Conservation (phyloP, 2,113 vertebrate species). For the Copsychus sechellarum region DNA sequence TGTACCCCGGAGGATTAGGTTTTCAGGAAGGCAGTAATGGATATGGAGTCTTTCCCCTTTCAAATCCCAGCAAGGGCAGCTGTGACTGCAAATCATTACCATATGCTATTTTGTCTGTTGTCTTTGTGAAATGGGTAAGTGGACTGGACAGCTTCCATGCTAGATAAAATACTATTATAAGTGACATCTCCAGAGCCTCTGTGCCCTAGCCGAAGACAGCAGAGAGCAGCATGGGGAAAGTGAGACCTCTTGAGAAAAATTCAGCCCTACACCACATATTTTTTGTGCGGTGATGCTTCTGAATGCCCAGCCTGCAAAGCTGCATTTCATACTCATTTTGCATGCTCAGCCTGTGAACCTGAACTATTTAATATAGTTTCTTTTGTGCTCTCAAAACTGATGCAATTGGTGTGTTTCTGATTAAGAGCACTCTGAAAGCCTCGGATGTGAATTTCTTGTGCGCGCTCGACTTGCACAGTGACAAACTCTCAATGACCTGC, state of each 20-base stretch:
- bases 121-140: conserved; percentile 15
- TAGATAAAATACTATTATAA: conserved; percentile 18
- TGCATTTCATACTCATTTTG: not conserved
- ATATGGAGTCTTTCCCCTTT: not conserved
- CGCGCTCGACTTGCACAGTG: not conserved
- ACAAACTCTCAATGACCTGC: not conserved
- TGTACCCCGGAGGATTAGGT: not conserved
- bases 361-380: not conserved
- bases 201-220: not conserved
- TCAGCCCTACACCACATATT: not conserved
- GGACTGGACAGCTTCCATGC: conserved; percentile 4
- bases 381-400: not conserved
- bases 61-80: not conserved
- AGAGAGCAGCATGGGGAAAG: not conserved
- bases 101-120: not conserved
- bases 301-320: not conserved
- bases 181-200: not conserved
- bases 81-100: not conserved
- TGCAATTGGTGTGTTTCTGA: not conserved
- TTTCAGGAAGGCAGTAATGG: not conserved
- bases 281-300: not conserved
- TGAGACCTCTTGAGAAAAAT: not conserved
- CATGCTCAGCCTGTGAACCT: not conserved
- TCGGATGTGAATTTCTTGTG: not conserved
- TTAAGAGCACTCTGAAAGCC: not conserved